Base-by-base conservation (phyloP, 1,140 invertebrate species). In the Caenorhabditis briggsae region DNA sequence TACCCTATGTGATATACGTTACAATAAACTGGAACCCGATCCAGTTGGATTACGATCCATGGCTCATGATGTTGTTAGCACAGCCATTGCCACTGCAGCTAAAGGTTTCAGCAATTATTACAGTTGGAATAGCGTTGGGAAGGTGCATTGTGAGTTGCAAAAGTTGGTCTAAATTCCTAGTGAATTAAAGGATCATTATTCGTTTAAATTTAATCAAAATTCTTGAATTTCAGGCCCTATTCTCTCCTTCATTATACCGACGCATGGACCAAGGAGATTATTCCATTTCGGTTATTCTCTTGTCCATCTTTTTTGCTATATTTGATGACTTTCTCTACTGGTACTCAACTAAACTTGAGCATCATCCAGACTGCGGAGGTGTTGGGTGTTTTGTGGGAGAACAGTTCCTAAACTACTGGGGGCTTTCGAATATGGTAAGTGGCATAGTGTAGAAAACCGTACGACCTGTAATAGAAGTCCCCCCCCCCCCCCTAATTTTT, bases 41-140 rank as follows among this genome's bases (percentile, higher is more conserved):
- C 1, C 11, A 23, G 11, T 12, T 84, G 2, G 25, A 25, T 64
- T 41, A 23, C 5, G 58, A 64, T 84, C 59, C 83, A 9, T 53
- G 11, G 25, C 7, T 12, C 16, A 64, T 84, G 8, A 84, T 84
- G 83, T 3, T 84, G 6, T 20, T 56, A 20, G 41, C 56, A 12
- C 14, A 23, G 23, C 83, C 55, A 12, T 55, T 84, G 56, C 25
- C 83, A 64, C 6, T 84, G 2, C 83, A 84, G 33, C 83, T 84
- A n/a, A 84, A 84, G 65, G 46, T 84, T 55, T 55, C 50, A 55
- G 50, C 50, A 55, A 55, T 18, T 11, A 18, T 55, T 2, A 55
- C 50, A 14, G 50, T 1, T 14, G 50, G 50, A 18, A 55, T 55
- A 55, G 50, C 50, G 1, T 55, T 55, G 5, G 18, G 50, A 11